A percentile compares a stretch with the other conserved stretches of the same genome.
Conservation (phyloP, 2,797 vertebrate species). For the Petrocephalus sullivani region DNA sequence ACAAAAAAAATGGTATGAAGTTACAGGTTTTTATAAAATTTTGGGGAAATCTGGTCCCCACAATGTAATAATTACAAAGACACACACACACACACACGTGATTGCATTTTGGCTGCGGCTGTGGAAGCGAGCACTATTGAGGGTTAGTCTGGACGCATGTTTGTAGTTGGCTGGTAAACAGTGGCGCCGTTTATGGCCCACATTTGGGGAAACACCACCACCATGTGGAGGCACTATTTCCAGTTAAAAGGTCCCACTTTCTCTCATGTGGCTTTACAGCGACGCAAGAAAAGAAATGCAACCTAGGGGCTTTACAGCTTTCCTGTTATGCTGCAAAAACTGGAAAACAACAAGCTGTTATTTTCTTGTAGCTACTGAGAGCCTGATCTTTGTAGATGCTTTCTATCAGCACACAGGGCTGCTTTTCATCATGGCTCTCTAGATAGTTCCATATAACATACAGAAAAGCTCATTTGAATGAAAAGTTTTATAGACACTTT, state of each 20-base stretch:
- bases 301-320: background rate
- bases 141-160: background rate
- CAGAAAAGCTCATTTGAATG: background rate
- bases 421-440: background rate
- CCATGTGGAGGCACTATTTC: constrained; percentile 12
- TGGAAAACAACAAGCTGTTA: background rate
- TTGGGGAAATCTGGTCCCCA: background rate
- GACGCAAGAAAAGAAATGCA: background rate
- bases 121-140: background rate
- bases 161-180: background rate
- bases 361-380: background rate
- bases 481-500: background rate
- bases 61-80: background rate
- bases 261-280: background rate
- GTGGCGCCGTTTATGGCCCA: background rate
- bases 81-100: background rate
- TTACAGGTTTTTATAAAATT: background rate
- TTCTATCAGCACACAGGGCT: background rate
- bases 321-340: background rate
- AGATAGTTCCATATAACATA: background rate
- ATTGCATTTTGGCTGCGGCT: background rate
- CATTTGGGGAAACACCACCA: constrained; percentile 11
- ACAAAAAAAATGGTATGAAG: background rate
- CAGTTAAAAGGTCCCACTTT: background rate
- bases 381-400: background rate